These are phyloP conservation scores for Pogonocichla stellata DNA, from an alignment of 2,113 vertebrate genomes.

Conservation along the genomic window DNA sequence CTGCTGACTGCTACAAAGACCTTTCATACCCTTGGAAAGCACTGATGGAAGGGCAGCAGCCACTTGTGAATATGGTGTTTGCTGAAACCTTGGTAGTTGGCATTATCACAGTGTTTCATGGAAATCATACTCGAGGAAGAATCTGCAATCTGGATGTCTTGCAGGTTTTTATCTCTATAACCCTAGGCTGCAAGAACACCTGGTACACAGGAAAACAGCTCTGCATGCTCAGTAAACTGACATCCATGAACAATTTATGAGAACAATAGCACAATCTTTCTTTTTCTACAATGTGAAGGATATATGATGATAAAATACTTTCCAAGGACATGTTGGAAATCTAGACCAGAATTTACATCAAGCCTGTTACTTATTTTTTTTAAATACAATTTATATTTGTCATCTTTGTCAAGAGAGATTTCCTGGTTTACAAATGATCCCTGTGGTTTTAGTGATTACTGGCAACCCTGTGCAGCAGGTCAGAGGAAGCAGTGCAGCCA, in stretches of 20 bases:
- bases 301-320: neutral
- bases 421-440: conserved; percentile 22
- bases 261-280: neutral
- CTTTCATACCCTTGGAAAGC: neutral
- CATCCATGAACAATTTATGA: neutral
- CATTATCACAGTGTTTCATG: neutral
- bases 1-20: neutral
- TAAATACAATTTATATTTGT: conserved; percentile 1
- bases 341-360: neutral
- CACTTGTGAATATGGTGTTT: neutral
- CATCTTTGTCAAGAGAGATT: neutral
- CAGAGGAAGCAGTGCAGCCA: conserved; percentile 12
- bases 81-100: neutral
- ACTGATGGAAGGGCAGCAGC: neutral
- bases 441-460: neutral
- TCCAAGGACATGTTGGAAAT: neutral
- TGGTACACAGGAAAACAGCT: neutral
- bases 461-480: neutral
- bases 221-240: neutral
- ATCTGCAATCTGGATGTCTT: neutral
- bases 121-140: neutral
- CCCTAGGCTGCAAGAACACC: neutral
- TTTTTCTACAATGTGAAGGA: neutral
- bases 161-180: neutral
- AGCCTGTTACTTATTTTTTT: neutral